Evolutionary conservation across 2,888 invertebrate genomes (phyloP).

Genomic region (Aspidapion aeneum): DNA sequence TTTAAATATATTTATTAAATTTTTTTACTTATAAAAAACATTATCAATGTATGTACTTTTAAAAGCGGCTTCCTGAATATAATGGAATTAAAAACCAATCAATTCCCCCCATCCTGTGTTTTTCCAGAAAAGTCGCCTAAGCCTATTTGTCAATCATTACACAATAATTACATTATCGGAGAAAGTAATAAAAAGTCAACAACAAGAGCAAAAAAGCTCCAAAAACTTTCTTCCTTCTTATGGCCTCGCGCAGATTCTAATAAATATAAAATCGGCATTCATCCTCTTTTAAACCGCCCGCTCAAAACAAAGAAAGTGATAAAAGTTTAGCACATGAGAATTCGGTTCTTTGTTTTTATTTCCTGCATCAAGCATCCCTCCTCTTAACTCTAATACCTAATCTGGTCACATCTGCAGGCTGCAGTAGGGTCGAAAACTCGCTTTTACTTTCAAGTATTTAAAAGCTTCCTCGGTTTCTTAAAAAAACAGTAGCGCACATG

Average conservation of each 20-base stretch:
- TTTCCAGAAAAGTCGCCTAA: too few species aligned
- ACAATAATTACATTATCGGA: too few species aligned
- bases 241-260: too few species aligned
- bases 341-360: too few species aligned
- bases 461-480: constrained; percentile 19
- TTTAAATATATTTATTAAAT: too few species aligned
- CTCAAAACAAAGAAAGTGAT: neutral
- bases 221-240: neutral
- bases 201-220: neutral
- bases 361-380: constrained; percentile 2
- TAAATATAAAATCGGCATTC: too few species aligned
- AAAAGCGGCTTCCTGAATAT: too few species aligned
- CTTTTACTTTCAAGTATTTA: constrained; percentile 19
- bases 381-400: constrained; percentile 14
- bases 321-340: neutral
- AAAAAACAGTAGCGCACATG: constrained; percentile 19
- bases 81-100: too few species aligned
- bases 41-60: too few species aligned
- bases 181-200: neutral
- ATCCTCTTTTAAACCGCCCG: neutral
- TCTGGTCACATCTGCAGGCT: constrained; percentile 32
- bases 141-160: too few species aligned
- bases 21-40: too few species aligned
- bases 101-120: too few species aligned
- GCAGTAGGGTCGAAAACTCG: constrained; percentile 3